These are phyloP conservation scores for Apodemia zela DNA, from an alignment of 2,888 invertebrate species.

Conservation along the genomic window DNA sequence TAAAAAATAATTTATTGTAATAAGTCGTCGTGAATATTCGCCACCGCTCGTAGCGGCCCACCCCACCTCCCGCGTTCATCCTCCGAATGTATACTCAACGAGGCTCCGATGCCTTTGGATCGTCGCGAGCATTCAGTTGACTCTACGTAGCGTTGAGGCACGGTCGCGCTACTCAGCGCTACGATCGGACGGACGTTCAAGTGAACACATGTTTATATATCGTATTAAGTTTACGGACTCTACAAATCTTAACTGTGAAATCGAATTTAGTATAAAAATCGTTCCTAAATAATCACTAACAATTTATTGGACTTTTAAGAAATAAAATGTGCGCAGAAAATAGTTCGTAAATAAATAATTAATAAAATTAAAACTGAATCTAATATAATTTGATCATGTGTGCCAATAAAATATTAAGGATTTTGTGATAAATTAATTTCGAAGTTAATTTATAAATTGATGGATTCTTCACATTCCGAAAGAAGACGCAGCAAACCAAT, in stretches of 20 bases:
- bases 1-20: constrained; percentile 78
- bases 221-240: constrained; percentile 41
- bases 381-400: constrained; percentile 47
- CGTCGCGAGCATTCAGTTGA: constrained; percentile 61
- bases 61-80: constrained; percentile 57
- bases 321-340: constrained; percentile 21
- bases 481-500: constrained; percentile 68
- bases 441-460: constrained; percentile 70
- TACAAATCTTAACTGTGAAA: constrained; percentile 24
- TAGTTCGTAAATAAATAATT: constrained; percentile 28
- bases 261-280: neutral
- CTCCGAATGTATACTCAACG: constrained; percentile 61
- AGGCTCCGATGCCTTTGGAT: constrained; percentile 64
- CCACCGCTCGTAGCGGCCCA: constrained; percentile 71
- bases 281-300: neutral
- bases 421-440: constrained; percentile 42
- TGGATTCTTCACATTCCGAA: constrained; percentile 75
- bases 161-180: constrained; percentile 74
- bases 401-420: constrained; percentile 48
- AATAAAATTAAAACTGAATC: constrained; percentile 32
- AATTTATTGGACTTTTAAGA: constrained; percentile 25
- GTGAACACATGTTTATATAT: constrained; percentile 66
- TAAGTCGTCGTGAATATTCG: constrained; percentile 77
- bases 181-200: constrained; percentile 59
- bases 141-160: constrained; percentile 69